Conservation (phyloP, 2,797 vertebrate genomes). For the Notolepis coatsorum region DNA sequence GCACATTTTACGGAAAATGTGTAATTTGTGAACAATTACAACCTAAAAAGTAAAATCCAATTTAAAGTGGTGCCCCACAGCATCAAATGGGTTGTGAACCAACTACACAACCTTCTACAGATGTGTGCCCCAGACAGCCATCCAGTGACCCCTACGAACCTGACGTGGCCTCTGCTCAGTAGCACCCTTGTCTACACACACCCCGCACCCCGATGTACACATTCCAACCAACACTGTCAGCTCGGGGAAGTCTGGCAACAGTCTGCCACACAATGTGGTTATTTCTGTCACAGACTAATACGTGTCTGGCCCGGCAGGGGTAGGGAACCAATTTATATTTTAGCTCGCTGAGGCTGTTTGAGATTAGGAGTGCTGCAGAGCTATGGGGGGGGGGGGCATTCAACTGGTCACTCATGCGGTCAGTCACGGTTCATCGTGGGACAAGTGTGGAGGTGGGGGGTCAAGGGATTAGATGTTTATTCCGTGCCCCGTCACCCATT, state of each 20-base stretch:
- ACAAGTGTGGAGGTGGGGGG: slow-evolving; percentile 13
- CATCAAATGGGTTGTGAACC: too few relatives aligned
- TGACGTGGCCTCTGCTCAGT: slow-evolving; percentile 54
- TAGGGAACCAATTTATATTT: slow-evolving; percentile 20
- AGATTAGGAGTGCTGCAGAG: background rate
- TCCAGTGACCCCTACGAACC: slow-evolving; percentile 75
- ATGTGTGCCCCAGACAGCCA: slow-evolving; percentile 71
- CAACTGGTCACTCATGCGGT: too few relatives aligned
- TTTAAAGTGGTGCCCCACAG: too few relatives aligned
- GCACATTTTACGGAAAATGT: too few relatives aligned
- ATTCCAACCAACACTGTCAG: slow-evolving; percentile 80
- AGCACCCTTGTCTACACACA: slow-evolving; percentile 63
- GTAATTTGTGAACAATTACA: too few relatives aligned
- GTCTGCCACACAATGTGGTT: slow-evolving; percentile 57
- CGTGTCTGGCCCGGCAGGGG: slow-evolving; percentile 50
- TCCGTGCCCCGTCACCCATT: slow-evolving; percentile 77
- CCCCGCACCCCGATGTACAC: slow-evolving; percentile 66
- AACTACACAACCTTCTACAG: too few relatives aligned
- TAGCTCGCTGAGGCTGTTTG: background rate
- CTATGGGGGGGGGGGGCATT: too few relatives aligned
- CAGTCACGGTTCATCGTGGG: background rate
- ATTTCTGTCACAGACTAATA: slow-evolving; percentile 26
- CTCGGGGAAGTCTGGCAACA: slow-evolving; percentile 72
- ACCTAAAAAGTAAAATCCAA: too few relatives aligned
- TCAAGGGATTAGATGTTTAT: slow-evolving; percentile 85